Conservation (phyloP, 2,113 vertebrate genomes). For the Channa maculata region DNA sequence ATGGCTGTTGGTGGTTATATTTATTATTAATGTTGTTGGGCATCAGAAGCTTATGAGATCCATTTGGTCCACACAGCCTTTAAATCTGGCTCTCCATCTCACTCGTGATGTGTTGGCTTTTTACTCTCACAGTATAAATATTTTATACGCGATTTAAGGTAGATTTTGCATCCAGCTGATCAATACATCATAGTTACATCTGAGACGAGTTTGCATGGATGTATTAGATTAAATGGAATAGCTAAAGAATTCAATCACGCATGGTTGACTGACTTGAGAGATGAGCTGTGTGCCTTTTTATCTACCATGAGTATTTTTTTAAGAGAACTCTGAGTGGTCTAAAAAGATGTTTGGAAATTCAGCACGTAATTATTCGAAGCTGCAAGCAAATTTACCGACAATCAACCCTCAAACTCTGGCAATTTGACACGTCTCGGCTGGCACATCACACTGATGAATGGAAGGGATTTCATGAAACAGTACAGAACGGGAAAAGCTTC, state of each 20-base stretch:
- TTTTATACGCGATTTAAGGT: conserved; percentile 26
- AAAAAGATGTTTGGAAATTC: conserved; percentile 30
- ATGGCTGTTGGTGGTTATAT: conserved; percentile 43
- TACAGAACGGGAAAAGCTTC: conserved; percentile 54
- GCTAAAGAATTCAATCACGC: conserved; percentile 27
- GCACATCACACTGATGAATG: conserved; percentile 58
- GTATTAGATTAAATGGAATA: conserved; percentile 20
- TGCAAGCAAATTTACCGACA: conserved; percentile 48
- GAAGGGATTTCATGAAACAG: conserved; percentile 32
- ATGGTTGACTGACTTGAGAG: conserved; percentile 21
- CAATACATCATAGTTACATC: conserved; percentile 24
- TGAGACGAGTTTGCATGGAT: conserved; percentile 15
- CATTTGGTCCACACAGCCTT: conserved; percentile 34
- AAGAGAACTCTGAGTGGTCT: conserved; percentile 12
- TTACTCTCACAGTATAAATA: conserved; percentile 38
- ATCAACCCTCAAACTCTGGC: conserved; percentile 50
- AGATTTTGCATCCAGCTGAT: conserved; percentile 34
- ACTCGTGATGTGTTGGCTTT: conserved; percentile 25
- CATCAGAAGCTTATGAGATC: conserved; percentile 48
- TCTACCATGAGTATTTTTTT: conserved; percentile 7
- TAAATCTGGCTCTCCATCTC: conserved; percentile 44
- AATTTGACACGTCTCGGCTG: conserved; percentile 58
- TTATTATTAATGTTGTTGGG: conserved; percentile 62
- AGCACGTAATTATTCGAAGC: conserved; percentile 37
- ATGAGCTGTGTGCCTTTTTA: conserved; percentile 4